These are phyloP conservation scores for Brotula barbata DNA, from an alignment of 2,797 vertebrate genomes.

Conservation along the genomic window DNA sequence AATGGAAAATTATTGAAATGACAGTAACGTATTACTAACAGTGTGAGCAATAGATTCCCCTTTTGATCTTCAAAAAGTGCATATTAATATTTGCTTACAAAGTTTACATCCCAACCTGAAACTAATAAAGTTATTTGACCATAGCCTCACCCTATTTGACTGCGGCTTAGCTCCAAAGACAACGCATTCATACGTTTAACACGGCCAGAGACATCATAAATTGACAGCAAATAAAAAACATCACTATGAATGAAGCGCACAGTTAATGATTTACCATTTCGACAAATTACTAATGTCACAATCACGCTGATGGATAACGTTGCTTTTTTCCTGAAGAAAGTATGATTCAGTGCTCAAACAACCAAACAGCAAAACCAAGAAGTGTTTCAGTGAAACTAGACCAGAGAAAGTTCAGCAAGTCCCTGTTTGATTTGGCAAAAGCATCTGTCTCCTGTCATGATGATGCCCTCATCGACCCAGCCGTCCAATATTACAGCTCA, in stretches of 20 bases:
- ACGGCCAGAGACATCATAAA: conserved; percentile 20
- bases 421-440: conserved; percentile 19
- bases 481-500: conserved; percentile 1
- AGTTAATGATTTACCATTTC: conserved; percentile 58
- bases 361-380: conserved; percentile 7
- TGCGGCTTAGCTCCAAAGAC: conserved; percentile 30
- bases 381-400: conserved; percentile 23
- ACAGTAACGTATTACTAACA: conserved; percentile 1
- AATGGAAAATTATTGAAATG: conserved; percentile 9
- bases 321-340: conserved; percentile 16
- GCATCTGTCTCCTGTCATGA: conserved; percentile 18
- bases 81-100: conserved; percentile 30
- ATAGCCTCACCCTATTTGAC: conserved; percentile 39
- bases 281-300: conserved; percentile 32
- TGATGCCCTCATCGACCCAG: background rate
- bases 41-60: background rate
- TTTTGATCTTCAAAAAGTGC: conserved; percentile 34
- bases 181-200: conserved; percentile 22
- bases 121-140: conserved; percentile 34
- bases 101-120: conserved; percentile 28
- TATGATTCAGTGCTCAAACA: conserved; percentile 46
- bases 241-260: conserved; percentile 29
- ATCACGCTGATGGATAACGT: conserved; percentile 36
- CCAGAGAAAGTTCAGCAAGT: conserved; percentile 6
- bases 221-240: conserved; percentile 40